Percentiles rank a stretch among this genome's conserved stretches.
These are phyloP conservation scores for Chrysemys picta DNA, from an alignment of 2,113 vertebrate genomes.

Conservation along the genomic window DNA sequence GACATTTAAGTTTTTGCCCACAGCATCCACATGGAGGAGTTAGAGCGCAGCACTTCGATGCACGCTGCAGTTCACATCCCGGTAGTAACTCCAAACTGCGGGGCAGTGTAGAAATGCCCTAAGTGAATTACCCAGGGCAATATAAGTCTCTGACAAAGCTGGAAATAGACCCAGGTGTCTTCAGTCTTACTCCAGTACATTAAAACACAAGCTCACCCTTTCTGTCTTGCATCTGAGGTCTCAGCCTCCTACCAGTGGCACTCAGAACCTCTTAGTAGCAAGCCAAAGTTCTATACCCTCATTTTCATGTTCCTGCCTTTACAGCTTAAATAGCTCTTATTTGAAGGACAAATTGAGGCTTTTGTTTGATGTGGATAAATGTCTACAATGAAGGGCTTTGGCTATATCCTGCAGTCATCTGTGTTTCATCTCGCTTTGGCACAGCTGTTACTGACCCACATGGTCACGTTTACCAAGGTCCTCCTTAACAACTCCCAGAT, in stretches of 20 bases:
- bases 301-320: neutral
- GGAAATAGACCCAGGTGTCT: neutral
- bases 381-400: neutral
- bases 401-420: neutral
- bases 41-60: neutral
- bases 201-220: neutral
- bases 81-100: neutral
- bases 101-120: neutral
- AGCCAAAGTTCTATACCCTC: neutral
- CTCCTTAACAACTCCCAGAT: rapidly evolving
- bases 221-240: neutral
- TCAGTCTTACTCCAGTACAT: neutral
- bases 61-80: neutral
- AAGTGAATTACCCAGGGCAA: neutral
- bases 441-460: neutral
- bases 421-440: neutral
- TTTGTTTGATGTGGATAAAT: neutral
- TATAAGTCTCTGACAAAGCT: neutral
- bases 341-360: neutral
- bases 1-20: neutral
- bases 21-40: neutral
- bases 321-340: neutral
- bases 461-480: neutral
- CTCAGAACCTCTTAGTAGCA: neutral
- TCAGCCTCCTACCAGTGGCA: neutral